A percentile compares a stretch with the other conserved stretches of the same genome.
Conservation (phyloP, 2,113 vertebrate species). For the Lophotis ruficrista region DNA sequence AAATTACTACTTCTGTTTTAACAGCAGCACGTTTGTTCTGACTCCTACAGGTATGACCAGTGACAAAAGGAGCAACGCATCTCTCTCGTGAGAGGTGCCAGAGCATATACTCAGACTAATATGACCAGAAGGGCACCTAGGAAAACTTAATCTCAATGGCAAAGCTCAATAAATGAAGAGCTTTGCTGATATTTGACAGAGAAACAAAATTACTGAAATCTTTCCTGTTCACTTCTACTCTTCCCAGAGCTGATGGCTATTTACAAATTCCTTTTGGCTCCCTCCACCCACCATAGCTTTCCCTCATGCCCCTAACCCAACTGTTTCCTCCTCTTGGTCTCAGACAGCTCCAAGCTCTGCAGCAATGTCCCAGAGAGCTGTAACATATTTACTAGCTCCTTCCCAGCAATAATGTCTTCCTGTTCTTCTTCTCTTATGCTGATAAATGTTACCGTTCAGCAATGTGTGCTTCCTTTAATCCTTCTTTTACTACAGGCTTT, state of each 20-base stretch:
- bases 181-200: neutral
- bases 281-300: neutral
- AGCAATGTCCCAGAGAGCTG: neutral
- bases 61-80: neutral
- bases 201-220: neutral
- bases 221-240: neutral
- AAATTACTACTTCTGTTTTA: neutral
- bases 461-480: neutral
- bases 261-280: neutral
- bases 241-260: neutral
- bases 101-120: neutral
- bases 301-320: neutral
- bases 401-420: neutral
- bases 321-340: neutral
- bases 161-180: neutral
- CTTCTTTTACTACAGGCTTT: neutral
- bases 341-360: neutral
- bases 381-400: neutral
- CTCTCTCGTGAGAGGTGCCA: neutral
- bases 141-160: neutral
- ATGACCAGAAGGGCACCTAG: neutral
- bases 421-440: neutral
- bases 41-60: neutral
- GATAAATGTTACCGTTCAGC: neutral
- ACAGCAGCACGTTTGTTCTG: neutral